A percentile compares a stretch with the other conserved stretches of the same genome.
Conservation (phyloP, 2,797 vertebrate genomes). For the Lateolabrax maculatus region DNA sequence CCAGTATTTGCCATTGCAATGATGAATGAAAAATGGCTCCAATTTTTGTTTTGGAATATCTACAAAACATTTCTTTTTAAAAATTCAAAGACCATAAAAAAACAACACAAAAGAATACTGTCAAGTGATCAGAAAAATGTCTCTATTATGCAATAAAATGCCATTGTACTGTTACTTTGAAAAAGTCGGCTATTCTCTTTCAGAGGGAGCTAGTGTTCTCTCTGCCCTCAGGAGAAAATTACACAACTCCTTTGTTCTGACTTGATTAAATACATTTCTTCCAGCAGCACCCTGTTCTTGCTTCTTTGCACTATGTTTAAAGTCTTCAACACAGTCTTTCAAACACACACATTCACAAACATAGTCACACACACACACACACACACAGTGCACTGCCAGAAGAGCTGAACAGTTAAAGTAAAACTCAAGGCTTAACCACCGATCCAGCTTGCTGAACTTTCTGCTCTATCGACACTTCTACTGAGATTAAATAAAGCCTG, state of each 20-base stretch:
- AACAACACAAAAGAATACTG: slow-evolving; percentile 20
- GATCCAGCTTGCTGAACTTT: slow-evolving; percentile 85
- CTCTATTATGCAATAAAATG: slow-evolving; percentile 55
- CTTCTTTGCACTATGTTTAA: slow-evolving; percentile 75
- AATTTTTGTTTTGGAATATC: slow-evolving; percentile 21
- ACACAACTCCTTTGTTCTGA: slow-evolving; percentile 80
- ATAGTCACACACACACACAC: slow-evolving; percentile 45
- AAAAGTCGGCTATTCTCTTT: slow-evolving; percentile 47
- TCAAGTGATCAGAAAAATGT: slow-evolving; percentile 50
- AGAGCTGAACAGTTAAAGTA: slow-evolving; percentile 78
- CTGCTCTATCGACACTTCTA: slow-evolving; percentile 84
- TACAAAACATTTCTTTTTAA: slow-evolving; percentile 24
- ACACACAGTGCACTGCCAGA: slow-evolving; percentile 57
- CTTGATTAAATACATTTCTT: slow-evolving; percentile 82
- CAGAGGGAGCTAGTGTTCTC: slow-evolving; percentile 58
- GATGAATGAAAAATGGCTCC: slow-evolving; percentile 4
- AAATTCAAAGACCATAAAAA: slow-evolving; percentile 10
- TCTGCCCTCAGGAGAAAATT: slow-evolving; percentile 73
- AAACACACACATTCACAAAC: slow-evolving; percentile 43
- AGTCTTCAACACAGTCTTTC: slow-evolving; percentile 64
- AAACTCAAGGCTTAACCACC: slow-evolving; percentile 81
- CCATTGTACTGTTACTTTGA: slow-evolving; percentile 53
- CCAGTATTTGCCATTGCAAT: slow-evolving; percentile 2
- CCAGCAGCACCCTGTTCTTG: slow-evolving; percentile 66
- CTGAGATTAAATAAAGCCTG: slow-evolving; percentile 83